phyloP scores from a whole-genome alignment of 2,797 vertebrate species.

The Etheostoma perlongum region DNA sequence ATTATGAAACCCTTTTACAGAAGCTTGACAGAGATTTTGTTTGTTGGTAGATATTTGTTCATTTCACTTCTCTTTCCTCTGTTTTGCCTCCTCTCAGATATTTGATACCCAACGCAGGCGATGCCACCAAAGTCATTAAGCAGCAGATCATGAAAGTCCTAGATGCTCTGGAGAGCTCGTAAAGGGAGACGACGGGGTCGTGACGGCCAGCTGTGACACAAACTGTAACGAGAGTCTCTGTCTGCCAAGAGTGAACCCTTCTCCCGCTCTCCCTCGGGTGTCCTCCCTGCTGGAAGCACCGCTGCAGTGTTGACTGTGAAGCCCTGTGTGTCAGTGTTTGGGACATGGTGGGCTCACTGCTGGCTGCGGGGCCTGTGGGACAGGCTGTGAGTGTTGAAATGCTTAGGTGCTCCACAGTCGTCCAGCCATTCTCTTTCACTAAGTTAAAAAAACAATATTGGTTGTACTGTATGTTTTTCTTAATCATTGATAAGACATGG shows the following conservation, averaged over 20 bases:
- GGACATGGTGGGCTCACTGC: conserved; percentile 45
- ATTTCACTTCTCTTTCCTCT: neutral
- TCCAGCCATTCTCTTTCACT: conserved; percentile 50
- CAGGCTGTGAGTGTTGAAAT: conserved; percentile 62
- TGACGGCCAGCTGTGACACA: conserved; percentile 31
- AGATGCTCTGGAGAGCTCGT: conserved; percentile 97
- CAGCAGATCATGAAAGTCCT: conserved; percentile 99
- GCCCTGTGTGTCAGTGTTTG: conserved; percentile 51
- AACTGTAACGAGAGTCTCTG: conserved; percentile 65
- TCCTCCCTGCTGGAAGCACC: conserved; percentile 61
- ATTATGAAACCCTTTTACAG: neutral
- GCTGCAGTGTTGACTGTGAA: conserved; percentile 65
- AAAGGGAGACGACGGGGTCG: conserved; percentile 41
- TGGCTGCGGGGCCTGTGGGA: conserved; percentile 63
- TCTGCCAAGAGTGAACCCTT: conserved; percentile 42
- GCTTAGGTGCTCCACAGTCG: conserved; percentile 70
- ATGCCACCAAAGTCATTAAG: conserved; percentile 99
- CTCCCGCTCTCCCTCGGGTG: conserved; percentile 38
- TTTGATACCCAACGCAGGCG: conserved; percentile 98
- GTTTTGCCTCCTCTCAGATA: conserved; percentile 84
- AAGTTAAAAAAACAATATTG: conserved; percentile 51
- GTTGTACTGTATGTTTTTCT: conserved; percentile 56
- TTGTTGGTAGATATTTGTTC: neutral
- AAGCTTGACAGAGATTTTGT: neutral
- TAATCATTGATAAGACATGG: conserved; percentile 33